Conservation (phyloP, 2,888 invertebrate genomes). For the Crepidodera aurea region DNA sequence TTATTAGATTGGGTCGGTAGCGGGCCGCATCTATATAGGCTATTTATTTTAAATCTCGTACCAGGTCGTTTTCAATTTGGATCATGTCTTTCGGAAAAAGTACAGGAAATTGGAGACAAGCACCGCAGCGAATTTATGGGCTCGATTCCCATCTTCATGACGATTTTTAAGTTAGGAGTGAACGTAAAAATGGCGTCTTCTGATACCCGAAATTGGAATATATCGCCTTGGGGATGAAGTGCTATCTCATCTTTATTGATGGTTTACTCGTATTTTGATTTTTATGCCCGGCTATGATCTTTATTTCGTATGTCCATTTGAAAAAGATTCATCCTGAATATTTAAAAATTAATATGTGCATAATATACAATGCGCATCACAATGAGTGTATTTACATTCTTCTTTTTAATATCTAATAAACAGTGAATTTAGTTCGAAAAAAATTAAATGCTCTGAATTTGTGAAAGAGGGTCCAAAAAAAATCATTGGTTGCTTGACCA, state of each 20-base stretch:
- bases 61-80: slow-evolving; percentile 37
- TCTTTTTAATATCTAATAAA: too few species aligned
- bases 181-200: slow-evolving; percentile 10
- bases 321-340: too few species aligned
- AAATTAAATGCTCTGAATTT: too few species aligned
- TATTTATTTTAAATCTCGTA: slow-evolving; percentile 45
- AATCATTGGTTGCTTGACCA: too few species aligned
- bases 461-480: too few species aligned
- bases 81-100: slow-evolving; percentile 33
- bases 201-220: slow-evolving; percentile 1
- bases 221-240: slow-evolving; percentile 3
- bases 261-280: too few species aligned
- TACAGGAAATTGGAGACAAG: slow-evolving; percentile 32
- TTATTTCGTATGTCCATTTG: too few species aligned
- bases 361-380: too few species aligned
- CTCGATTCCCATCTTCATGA: background rate
- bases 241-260: background rate
- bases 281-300: too few species aligned
- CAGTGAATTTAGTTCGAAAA: too few species aligned
- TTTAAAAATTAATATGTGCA: too few species aligned
- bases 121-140: slow-evolving; percentile 23
- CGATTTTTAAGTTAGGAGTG: background rate
- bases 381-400: too few species aligned
- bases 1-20: slow-evolving; percentile 40
- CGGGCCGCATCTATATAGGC: slow-evolving; percentile 44